Percentiles rank a stretch among this genome's conserved stretches.
Evolutionary conservation across 2,888 invertebrate species (phyloP).

Genomic region (Scaptomyza flava): DNA sequence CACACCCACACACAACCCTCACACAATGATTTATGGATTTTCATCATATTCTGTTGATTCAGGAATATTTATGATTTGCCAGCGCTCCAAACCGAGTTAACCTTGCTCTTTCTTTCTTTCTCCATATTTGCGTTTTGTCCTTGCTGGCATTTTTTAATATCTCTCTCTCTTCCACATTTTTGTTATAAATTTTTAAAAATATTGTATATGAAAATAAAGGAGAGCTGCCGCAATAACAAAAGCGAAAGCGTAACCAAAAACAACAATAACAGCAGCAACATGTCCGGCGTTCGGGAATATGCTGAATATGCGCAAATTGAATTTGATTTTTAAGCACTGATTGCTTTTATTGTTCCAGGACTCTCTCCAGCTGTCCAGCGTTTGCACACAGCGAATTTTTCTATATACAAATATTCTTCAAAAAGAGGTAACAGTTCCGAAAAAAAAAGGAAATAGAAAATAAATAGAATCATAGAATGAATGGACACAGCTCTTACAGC

Average conservation of each 20-base stretch:
- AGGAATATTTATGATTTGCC: conserved; percentile 81
- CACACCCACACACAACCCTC: conserved; percentile 4
- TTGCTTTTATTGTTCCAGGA: conserved; percentile 73
- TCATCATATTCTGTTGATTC: conserved; percentile 83
- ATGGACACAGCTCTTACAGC: conserved; percentile 11
- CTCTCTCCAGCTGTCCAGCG: conserved; percentile 12
- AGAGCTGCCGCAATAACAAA: conserved; percentile 34
- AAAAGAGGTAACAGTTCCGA: conserved; percentile 47
- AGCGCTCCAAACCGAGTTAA: conserved; percentile 52
- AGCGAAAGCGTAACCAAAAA: conserved; percentile 28
- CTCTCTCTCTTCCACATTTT: conserved; percentile 30
- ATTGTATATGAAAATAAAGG: conserved; percentile 49
- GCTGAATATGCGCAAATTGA: conserved; percentile 78
- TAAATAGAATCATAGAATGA: neutral
- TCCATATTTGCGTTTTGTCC: conserved; percentile 18
- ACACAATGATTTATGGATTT: conserved; percentile 82
- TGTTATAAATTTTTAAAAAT: conserved; percentile 64
- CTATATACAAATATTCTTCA: conserved; percentile 66
- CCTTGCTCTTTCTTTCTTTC: conserved; percentile 26
- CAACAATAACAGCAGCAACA: conserved; percentile 23
- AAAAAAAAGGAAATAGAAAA: conserved; percentile 2
- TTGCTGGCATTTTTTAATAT: conserved; percentile 28
- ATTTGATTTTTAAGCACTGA: conserved; percentile 79
- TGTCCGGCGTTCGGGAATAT: conserved; percentile 51
- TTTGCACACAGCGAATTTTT: conserved; percentile 47